Conservation (phyloP, 2,797 vertebrate species). For the Ptychobarbus kaznakovi region DNA sequence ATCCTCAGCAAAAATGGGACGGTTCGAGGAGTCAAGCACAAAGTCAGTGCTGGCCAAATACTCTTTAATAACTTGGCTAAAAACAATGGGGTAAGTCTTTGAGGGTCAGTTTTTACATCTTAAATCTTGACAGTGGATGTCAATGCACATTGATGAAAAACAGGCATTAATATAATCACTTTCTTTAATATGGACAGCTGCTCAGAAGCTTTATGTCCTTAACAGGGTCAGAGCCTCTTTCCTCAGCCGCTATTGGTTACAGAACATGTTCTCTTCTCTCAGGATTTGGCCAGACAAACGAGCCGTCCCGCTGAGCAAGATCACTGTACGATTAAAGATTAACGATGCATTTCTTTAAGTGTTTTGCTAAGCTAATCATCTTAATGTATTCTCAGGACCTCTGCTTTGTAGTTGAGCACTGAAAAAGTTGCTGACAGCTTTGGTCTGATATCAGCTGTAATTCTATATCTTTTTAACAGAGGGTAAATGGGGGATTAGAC, state of each 20-base stretch:
- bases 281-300: conserved; percentile 57
- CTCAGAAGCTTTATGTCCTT: conserved; percentile 38
- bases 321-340: conserved; percentile 80
- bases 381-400: conserved; percentile 65
- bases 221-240: conserved; percentile 42
- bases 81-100: conserved; percentile 84
- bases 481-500: neutral
- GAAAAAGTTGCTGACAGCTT: conserved; percentile 4
- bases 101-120: neutral
- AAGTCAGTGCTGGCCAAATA: conserved; percentile 96
- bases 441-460: conserved; percentile 19
- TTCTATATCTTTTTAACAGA: conserved; percentile 2
- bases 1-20: conserved; percentile 98
- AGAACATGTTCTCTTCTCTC: conserved; percentile 47
- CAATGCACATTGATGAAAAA: neutral
- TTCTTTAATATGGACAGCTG: neutral
- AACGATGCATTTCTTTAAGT: conserved; percentile 79
- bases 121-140: conserved; percentile 1
- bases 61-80: conserved; percentile 91
- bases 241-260: conserved; percentile 41
- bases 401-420: conserved; percentile 43
- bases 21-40: conserved; percentile 95
- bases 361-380: conserved; percentile 78
- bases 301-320: conserved; percentile 71
- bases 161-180: neutral